Evolutionary conservation across 2,113 vertebrate species (phyloP), one percentile per base, ranked within the genome.

Genomic region (Ailurus styani): DNA sequence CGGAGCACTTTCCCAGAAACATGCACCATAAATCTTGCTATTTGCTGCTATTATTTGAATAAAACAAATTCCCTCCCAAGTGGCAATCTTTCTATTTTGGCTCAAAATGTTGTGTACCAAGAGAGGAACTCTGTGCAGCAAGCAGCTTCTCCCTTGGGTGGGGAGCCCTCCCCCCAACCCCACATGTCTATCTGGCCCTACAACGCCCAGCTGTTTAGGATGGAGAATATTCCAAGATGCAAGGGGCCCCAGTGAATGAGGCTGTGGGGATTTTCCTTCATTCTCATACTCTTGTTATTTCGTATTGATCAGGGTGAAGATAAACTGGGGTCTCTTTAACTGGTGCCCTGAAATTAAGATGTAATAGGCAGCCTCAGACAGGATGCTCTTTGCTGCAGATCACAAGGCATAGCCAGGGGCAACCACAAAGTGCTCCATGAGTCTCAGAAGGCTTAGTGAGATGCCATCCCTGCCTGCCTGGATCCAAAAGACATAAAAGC

Each of bases 61-160:
- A 47, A 97, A 98, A 96, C 82, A 3, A 97, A 95, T 96, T 93
- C 31, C 79, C 23, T 97, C 77, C 89, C 77, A 57, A 60, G 75
- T 72, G 66, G 40, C 57, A 78, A 62, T 81, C 57, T 90, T 85
- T 95, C 62, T 40, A 68, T 77, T 91, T 96, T 95, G 52, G 73
- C n/a, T 95, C n/a, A 50, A 89, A 91, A 79, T 90, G 37, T 52
- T 86, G 50, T 34, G 20, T 54, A 75, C 75, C 47, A 64, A 83
- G 64, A 73, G 91, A 91, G 66, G 89, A 79, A 66, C 7, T 87
- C 40, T 17, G 5, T 47, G 78, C 77, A 90, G 70, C 50, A 31
- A 70, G 50, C 5, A 8, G 25, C 94, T 87, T 95, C 81, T 96
- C 70, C 64, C 37, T 57, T 47, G 77, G 40, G 66, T 52, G 7